These are phyloP conservation scores for Puntigrus tetrazona DNA, from an alignment of 2,113 vertebrate genomes.

Conservation along the genomic window DNA sequence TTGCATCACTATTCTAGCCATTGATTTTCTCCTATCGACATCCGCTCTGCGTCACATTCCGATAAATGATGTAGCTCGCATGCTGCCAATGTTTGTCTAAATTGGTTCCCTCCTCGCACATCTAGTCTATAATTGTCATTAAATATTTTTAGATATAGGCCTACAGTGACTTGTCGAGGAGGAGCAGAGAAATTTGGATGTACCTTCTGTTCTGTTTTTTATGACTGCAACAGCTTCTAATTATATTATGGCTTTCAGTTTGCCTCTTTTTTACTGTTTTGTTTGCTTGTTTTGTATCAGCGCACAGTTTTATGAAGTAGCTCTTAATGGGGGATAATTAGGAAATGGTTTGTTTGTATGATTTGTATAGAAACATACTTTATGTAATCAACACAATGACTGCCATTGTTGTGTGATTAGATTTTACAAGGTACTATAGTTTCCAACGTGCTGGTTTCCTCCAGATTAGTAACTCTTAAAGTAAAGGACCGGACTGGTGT, in stretches of 20 bases:
- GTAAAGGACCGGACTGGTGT: background rate
- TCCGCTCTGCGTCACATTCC: background rate
- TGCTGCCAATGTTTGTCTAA: conserved; percentile 20
- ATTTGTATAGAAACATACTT: background rate
- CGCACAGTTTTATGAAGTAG: background rate
- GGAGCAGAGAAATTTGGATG: background rate
- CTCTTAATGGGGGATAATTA: conserved; percentile 6
- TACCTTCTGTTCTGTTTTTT: conserved; percentile 5
- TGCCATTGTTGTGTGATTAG: conserved; percentile 5
- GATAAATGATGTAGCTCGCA: background rate
- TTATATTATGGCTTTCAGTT: conserved; percentile 23
- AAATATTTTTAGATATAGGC: conserved; percentile 31
- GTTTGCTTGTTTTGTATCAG: background rate
- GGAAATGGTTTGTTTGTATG: conserved; percentile 4
- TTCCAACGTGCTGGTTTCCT: conserved; percentile 1
- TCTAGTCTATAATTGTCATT: conserved; percentile 26
- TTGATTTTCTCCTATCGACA: conserved; percentile 20
- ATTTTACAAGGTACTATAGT: conserved; percentile 27
- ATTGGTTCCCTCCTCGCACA: conserved; percentile 19
- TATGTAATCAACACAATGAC: conserved; percentile 23
- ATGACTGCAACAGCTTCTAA: background rate
- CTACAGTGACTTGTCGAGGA: background rate
- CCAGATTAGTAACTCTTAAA: conserved; percentile 1
- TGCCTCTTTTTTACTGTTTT: background rate
- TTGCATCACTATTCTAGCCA: conserved; percentile 10